Evolutionary conservation across 2,113 vertebrate species (phyloP).

Genomic region (Circaetus gallicus): DNA sequence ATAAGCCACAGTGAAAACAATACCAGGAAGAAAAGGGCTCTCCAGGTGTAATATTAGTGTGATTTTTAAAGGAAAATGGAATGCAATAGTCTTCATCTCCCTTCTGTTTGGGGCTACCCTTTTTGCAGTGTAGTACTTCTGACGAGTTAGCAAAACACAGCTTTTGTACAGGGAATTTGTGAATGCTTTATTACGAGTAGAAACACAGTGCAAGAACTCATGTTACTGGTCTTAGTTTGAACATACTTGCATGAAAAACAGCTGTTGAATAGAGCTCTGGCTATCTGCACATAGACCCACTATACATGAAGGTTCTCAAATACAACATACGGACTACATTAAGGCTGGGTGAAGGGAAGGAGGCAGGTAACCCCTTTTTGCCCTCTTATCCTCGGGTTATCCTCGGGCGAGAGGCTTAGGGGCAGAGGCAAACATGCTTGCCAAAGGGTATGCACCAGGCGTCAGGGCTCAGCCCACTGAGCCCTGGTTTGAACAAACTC

Average conservation of each 20-base stretch:
- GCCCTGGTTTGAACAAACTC: not conserved
- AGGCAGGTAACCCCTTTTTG: not conserved
- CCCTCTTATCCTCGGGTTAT: not conserved
- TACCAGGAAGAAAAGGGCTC: not conserved
- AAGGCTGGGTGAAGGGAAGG: not conserved
- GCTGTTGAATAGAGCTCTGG: not conserved
- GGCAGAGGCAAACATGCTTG: not conserved
- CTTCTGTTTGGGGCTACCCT: not conserved
- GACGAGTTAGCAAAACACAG: not conserved
- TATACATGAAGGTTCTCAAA: not conserved
- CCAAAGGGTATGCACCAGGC: not conserved
- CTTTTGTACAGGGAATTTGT: not conserved
- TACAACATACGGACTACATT: not conserved
- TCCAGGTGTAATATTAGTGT: not conserved
- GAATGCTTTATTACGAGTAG: not conserved
- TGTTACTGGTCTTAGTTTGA: not conserved
- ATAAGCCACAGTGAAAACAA: slow-evolving; percentile 8
- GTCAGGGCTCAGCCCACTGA: not conserved
- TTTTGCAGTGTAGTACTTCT: not conserved
- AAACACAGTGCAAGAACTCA: not conserved
- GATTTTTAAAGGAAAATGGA: not conserved
- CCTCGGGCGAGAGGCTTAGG: not conserved
- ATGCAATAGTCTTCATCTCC: not conserved
- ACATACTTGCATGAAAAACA: not conserved
- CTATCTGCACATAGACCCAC: not conserved